Conservation (phyloP, 2,797 vertebrate genomes). For the Hoplostethus atlanticus region DNA sequence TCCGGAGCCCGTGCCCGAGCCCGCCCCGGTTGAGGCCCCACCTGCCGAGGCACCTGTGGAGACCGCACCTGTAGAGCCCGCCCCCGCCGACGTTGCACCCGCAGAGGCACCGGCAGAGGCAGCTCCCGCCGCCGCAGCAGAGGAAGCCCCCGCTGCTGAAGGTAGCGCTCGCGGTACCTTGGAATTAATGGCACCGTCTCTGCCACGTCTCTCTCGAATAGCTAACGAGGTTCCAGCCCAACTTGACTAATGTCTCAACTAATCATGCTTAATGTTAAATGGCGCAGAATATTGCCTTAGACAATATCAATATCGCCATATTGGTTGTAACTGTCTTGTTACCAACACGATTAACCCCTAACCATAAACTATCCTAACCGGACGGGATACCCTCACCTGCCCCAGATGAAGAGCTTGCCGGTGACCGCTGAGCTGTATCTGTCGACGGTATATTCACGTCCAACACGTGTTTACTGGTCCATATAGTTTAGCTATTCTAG, state of each 20-base stretch:
- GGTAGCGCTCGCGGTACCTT: slow-evolving; percentile 58
- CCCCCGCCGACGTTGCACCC: neutral
- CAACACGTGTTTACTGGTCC: too few relatives aligned
- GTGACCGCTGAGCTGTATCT: too few relatives aligned
- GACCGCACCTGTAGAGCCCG: neutral
- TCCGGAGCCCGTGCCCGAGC: neutral
- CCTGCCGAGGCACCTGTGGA: slow-evolving; percentile 22
- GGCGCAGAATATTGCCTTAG: neutral
- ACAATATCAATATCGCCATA: too few relatives aligned
- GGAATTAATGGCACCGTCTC: neutral
- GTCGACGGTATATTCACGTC: too few relatives aligned
- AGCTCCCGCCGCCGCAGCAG: slow-evolving; percentile 25
- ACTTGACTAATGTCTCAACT: neutral
- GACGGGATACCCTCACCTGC: too few relatives aligned
- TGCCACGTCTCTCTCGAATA: neutral
- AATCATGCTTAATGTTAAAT: neutral
- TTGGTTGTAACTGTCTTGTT: neutral
- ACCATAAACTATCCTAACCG: neutral
- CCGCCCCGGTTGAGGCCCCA: slow-evolving; percentile 18
- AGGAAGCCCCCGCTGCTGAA: slow-evolving; percentile 45
- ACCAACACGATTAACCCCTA: neutral
- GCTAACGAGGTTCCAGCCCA: neutral
- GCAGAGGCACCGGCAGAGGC: slow-evolving; percentile 32
- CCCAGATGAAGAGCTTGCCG: too few relatives aligned
- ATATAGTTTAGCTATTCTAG: too few relatives aligned